Conservation (phyloP, 2,113 vertebrate genomes). For the Mastomys natalensis region DNA sequence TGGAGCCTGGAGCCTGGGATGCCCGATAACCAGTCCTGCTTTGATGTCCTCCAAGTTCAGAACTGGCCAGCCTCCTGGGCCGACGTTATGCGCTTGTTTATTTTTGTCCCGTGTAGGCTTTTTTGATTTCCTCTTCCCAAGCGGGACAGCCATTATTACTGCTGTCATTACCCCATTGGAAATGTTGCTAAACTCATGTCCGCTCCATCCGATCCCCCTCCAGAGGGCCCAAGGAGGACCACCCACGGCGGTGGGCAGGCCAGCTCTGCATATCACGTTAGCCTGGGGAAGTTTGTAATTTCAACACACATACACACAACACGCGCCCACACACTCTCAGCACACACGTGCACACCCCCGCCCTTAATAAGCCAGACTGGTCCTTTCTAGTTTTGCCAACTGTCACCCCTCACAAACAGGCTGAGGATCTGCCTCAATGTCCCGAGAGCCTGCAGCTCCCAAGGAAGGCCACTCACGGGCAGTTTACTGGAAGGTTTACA, state of each 20-base stretch:
- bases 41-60: not conserved
- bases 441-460: not conserved
- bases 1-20: not conserved
- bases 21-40: not conserved
- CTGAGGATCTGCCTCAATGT: not conserved
- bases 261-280: conserved; percentile 44
- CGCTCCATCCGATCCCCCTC: not conserved
- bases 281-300: conserved; percentile 65
- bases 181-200: conserved; percentile 38
- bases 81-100: not conserved
- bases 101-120: conserved; percentile 8
- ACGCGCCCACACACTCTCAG: not conserved
- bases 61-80: not conserved
- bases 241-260: not conserved
- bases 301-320: conserved; percentile 23
- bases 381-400: not conserved
- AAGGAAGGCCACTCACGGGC: not conserved
- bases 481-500: not conserved
- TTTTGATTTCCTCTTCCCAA: conserved; percentile 32
- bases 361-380: not conserved
- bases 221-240: not conserved
- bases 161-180: conserved; percentile 30
- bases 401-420: not conserved
- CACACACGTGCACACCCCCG: not conserved
- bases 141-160: conserved; percentile 24